These are phyloP conservation scores for Sinonovacula constricta DNA, from an alignment of 1,140 invertebrate genomes.

Conservation along the genomic window DNA sequence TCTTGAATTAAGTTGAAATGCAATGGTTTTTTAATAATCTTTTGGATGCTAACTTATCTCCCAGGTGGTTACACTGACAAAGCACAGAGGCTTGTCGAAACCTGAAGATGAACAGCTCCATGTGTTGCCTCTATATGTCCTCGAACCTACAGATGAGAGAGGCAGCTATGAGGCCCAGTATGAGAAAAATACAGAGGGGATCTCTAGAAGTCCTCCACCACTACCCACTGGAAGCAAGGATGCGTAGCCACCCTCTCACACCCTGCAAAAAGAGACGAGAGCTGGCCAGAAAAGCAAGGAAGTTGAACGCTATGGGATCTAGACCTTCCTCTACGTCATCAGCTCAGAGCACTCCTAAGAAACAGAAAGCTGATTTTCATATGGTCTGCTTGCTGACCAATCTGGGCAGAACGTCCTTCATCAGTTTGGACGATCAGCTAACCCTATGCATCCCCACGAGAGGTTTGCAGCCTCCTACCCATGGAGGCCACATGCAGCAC, in stretches of 20 bases:
- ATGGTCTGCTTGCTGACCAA: constrained; percentile 12
- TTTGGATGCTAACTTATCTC: too few relatives aligned
- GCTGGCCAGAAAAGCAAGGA: constrained; percentile 53
- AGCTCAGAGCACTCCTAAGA: constrained; percentile 18
- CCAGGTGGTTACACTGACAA: constrained; percentile 93
- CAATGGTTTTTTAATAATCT: too few relatives aligned
- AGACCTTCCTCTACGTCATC: constrained; percentile 30
- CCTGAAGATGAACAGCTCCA: constrained; percentile 95
- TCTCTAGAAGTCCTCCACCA: constrained; percentile 92
- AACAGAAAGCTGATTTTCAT: constrained; percentile 7
- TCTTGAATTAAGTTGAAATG: too few relatives aligned
- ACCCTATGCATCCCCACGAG: too few relatives aligned
- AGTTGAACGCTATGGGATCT: constrained; percentile 70
- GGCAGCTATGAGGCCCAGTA: constrained; percentile 92
- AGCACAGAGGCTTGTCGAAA: constrained; percentile 87
- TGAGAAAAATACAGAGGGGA: constrained; percentile 89
- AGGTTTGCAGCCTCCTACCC: background rate
- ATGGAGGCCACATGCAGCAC: background rate
- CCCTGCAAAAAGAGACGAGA: constrained; percentile 79
- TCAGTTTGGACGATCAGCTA: background rate
- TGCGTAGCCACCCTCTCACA: constrained; percentile 89
- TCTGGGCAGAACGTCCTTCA: background rate
- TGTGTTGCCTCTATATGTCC: constrained; percentile 93
- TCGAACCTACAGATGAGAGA: constrained; percentile 93
- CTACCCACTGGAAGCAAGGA: constrained; percentile 89